Conservation (phyloP, 2,113 vertebrate genomes). For the Pampusana beccarii region DNA sequence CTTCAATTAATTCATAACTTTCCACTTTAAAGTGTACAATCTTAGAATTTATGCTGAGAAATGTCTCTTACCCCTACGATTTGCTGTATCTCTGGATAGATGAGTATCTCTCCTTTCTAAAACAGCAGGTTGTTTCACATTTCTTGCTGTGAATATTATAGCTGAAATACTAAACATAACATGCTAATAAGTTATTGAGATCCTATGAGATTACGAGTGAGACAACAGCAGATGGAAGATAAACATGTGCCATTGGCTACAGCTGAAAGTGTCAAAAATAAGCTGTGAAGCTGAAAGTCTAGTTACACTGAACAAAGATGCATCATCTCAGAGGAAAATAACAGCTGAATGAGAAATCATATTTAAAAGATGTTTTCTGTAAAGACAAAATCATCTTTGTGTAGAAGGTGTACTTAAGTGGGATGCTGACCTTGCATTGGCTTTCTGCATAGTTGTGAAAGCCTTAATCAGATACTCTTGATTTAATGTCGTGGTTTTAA, state of each 20-base stretch:
- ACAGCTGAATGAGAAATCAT: background rate
- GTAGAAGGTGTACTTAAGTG: background rate
- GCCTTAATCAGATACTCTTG: background rate
- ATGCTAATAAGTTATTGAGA: background rate
- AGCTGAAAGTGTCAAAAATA: background rate
- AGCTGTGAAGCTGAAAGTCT: background rate
- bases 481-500: background rate
- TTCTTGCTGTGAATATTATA: background rate
- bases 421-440: background rate
- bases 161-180: background rate
- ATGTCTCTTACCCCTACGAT: background rate
- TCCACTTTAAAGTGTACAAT: background rate
- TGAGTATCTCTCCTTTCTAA: background rate
- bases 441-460: background rate
- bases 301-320: background rate
- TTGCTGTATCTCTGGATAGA: background rate
- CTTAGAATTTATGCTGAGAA: background rate
- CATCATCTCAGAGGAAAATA: background rate
- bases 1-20: background rate
- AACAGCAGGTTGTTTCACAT: background rate
- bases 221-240: background rate
- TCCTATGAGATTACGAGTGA: background rate
- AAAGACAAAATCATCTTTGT: background rate
- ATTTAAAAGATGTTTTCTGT: background rate
- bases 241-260: background rate